phyloP scores from a whole-genome alignment of 37 sponge, comb jelly and placozoan species.

The Ephydatia muelleri region DNA sequence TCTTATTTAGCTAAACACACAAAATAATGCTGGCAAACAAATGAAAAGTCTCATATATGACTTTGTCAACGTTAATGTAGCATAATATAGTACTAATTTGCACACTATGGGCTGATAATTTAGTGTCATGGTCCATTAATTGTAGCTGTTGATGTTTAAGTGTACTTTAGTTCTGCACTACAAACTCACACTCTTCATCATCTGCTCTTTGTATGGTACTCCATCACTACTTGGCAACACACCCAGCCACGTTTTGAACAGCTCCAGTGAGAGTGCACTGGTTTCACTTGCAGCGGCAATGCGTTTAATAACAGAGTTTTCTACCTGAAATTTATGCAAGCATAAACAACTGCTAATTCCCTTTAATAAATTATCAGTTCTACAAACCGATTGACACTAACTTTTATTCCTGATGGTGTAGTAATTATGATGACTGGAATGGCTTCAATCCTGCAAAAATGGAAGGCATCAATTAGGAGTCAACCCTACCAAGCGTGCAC shows the following conservation, averaged over 20 bases:
- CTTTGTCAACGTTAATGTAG: too few species aligned
- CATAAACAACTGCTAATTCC: too few species aligned
- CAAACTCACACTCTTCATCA: background rate
- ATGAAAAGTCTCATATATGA: too few species aligned
- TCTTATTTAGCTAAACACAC: too few species aligned
- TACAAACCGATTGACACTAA: background rate
- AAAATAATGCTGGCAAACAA: too few species aligned
- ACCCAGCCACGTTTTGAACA: background rate
- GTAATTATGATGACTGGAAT: background rate
- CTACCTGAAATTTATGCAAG: background rate
- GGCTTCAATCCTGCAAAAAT: background rate
- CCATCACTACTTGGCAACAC: background rate
- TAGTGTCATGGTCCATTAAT: too few species aligned
- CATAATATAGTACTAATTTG: too few species aligned
- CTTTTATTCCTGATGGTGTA: background rate
- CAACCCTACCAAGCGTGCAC: background rate
- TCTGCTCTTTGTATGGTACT: background rate
- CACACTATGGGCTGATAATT: too few species aligned
- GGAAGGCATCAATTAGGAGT: background rate
- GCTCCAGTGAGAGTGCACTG: background rate
- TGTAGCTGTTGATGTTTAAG: too few species aligned
- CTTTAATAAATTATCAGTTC: background rate
- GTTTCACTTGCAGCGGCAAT: background rate
- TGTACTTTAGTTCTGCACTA: too few species aligned
- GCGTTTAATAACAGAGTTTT: background rate